A percentile compares a stretch with the other conserved stretches of the same genome.
Conservation (phyloP, 1,140 invertebrate genomes). For the Oppia nitens region DNA sequence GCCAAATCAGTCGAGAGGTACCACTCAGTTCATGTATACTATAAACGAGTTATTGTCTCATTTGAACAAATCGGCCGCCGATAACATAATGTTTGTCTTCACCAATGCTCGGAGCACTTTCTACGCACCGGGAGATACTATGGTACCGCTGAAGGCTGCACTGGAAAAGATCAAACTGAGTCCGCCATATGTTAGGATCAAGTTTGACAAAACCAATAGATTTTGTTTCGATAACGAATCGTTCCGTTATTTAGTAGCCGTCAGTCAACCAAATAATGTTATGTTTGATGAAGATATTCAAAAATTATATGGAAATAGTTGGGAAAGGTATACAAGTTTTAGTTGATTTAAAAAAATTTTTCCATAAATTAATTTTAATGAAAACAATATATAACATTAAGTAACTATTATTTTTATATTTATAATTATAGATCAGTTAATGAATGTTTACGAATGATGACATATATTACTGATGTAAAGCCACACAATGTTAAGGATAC, state of each 20-base stretch:
- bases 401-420: too few species aligned
- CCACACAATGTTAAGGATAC: slow-evolving; percentile 7
- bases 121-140: slow-evolving; percentile 14
- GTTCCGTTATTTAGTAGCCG: neutral
- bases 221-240: neutral
- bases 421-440: neutral
- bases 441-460: neutral
- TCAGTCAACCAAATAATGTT: neutral
- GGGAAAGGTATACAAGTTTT: too few species aligned
- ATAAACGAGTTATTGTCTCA: slow-evolving; percentile 19
- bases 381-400: too few species aligned
- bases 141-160: slow-evolving; percentile 8
- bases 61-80: slow-evolving; percentile 20
- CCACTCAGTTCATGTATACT: slow-evolving; percentile 16
- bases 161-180: neutral
- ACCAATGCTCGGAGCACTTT: slow-evolving; percentile 15
- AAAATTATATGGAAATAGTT: neutral
- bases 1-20: slow-evolving; percentile 15
- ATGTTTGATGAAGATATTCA: neutral
- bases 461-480: neutral
- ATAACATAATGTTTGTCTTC: slow-evolving; percentile 24
- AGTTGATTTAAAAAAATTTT: too few species aligned
- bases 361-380: too few species aligned
- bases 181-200: neutral
- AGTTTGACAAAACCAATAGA: neutral